These are phyloP conservation scores for Drosophila triauraria DNA, from an alignment of 1,140 invertebrate species.

Conservation along the genomic window DNA sequence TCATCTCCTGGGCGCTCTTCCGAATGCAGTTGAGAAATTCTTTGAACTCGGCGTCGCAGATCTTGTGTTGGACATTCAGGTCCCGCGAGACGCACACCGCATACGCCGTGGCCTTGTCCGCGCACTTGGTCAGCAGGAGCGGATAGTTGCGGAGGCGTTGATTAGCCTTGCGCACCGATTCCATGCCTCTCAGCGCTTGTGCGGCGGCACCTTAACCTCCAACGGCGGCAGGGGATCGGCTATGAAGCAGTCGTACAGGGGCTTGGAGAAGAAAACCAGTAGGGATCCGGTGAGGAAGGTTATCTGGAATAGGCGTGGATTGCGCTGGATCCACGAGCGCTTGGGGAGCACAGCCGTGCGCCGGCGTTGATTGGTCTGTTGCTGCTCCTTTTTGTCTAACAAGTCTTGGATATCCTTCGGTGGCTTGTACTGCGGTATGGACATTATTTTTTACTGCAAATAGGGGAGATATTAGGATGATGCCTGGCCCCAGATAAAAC, in stretches of 20 bases:
- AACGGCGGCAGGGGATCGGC: constrained; percentile 59
- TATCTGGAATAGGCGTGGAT: constrained; percentile 86
- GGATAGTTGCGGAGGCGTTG: constrained; percentile 91
- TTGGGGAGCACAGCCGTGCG: constrained; percentile 76
- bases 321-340: constrained; percentile 85
- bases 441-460: constrained; percentile 70
- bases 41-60: constrained; percentile 91
- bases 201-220: constrained; percentile 82
- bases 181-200: constrained; percentile 87
- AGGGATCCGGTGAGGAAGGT: constrained; percentile 85
- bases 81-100: constrained; percentile 91
- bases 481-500: background rate
- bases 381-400: constrained; percentile 54
- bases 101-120: constrained; percentile 89
- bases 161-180: constrained; percentile 91
- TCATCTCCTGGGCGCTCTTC: constrained; percentile 88
- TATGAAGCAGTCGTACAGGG: constrained; percentile 89
- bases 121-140: constrained; percentile 89
- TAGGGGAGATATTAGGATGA: background rate
- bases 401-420: constrained; percentile 71
- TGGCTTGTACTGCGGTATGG: constrained; percentile 70
- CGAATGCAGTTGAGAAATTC: constrained; percentile 90
- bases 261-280: constrained; percentile 88
- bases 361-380: constrained; percentile 71
- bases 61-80: constrained; percentile 89